These are phyloP conservation scores for Nymphalis polychloros DNA, from an alignment of 2,888 invertebrate genomes.

Conservation along the genomic window DNA sequence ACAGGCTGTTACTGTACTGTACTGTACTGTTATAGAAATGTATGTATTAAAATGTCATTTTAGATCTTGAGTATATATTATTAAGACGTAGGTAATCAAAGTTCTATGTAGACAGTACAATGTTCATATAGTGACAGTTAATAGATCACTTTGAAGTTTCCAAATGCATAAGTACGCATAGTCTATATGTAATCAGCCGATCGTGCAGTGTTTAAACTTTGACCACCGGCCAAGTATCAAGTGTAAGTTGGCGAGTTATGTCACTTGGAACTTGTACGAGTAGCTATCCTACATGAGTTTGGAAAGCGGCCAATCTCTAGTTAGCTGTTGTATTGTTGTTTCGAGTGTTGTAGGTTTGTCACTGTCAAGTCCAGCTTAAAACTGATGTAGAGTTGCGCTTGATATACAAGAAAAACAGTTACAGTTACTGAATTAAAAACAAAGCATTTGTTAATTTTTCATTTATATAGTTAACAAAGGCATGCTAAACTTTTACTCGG, in stretches of 20 bases:
- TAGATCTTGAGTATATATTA: no score
- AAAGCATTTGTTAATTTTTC: background rate
- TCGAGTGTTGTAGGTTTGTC: slow-evolving; percentile 17
- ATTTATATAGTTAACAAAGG: no score
- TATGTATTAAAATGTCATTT: no score
- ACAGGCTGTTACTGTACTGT: no score
- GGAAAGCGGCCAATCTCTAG: slow-evolving; percentile 35
- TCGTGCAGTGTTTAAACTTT: slow-evolving; percentile 24
- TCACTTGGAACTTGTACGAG: slow-evolving; percentile 32
- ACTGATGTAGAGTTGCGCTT: slow-evolving; percentile 1
- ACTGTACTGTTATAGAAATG: no score
- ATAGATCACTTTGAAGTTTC: slow-evolving; percentile 1
- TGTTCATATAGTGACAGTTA: background rate
- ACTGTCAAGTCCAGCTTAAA: slow-evolving; percentile 13
- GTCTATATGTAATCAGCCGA: slow-evolving; percentile 11
- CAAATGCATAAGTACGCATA: background rate
- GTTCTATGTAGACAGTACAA: background rate
- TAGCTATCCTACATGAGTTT: slow-evolving; percentile 28
- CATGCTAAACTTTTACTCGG: no score
- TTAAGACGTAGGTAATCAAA: no score
- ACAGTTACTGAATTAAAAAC: background rate
- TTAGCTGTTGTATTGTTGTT: slow-evolving; percentile 27
- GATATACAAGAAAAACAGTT: background rate
- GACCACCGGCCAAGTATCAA: slow-evolving; percentile 21
- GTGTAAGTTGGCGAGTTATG: slow-evolving; percentile 30